phyloP scores from a whole-genome alignment of 2,797 vertebrate genomes.

The Sebastes dallii region DNA sequence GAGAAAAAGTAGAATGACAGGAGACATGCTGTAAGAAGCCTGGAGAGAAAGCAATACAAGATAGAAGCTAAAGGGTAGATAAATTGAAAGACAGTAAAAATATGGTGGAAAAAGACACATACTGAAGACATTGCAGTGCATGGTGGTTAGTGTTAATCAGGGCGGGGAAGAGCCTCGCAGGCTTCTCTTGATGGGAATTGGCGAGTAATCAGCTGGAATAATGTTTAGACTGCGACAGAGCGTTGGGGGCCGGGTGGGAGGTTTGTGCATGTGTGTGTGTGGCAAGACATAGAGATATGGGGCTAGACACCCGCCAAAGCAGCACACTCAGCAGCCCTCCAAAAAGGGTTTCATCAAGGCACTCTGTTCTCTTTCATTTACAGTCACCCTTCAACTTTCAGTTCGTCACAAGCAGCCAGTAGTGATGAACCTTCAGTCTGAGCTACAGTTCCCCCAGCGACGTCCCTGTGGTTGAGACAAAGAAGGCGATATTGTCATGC shows the following conservation, averaged over 20 bases:
- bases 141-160: constrained; percentile 67
- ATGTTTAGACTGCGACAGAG: constrained; percentile 69
- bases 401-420: not conserved
- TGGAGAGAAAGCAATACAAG: not conserved
- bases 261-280: not conserved
- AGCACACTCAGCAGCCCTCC: constrained; percentile 1
- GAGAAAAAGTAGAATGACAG: not conserved
- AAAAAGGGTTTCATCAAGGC: constrained; percentile 50
- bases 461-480: not conserved
- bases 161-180: constrained; percentile 42
- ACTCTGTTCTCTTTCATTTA: not conserved
- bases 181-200: constrained; percentile 73
- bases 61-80: not conserved
- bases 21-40: not conserved
- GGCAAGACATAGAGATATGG: not conserved
- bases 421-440: not conserved
- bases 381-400: not conserved
- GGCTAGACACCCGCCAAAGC: constrained; percentile 21
- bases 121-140: constrained; percentile 46
- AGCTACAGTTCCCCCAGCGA: not conserved
- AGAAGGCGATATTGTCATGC: not conserved
- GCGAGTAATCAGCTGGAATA: constrained; percentile 74
- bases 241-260: constrained; percentile 37
- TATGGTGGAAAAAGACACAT: constrained; percentile 43
- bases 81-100: constrained; percentile 1